Percentiles rank a stretch among this genome's conserved stretches.
Evolutionary conservation across 2,888 invertebrate genomes (phyloP).

Genomic region (Drosophila mimica): DNA sequence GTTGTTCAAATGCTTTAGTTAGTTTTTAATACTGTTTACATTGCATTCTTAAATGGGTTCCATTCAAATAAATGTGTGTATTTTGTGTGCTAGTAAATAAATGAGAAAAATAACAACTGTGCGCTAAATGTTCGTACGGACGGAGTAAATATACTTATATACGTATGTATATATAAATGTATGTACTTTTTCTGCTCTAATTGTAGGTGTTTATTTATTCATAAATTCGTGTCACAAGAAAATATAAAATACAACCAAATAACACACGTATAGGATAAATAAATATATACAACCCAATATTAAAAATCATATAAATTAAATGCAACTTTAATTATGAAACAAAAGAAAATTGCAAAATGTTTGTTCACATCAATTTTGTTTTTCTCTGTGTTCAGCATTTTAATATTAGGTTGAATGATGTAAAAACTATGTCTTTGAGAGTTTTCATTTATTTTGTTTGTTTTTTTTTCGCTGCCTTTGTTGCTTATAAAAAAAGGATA

Average conservation of each 20-base stretch:
- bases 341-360: background rate
- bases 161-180: constrained; percentile 10
- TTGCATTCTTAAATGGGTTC: constrained; percentile 38
- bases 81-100: constrained; percentile 20
- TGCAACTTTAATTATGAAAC: background rate
- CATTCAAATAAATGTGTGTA: constrained; percentile 25
- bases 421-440: background rate
- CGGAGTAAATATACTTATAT: constrained; percentile 64
- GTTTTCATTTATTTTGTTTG: background rate
- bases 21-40: constrained; percentile 68
- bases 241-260: constrained; percentile 11
- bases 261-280: background rate
- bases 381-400: background rate
- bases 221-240: constrained; percentile 22
- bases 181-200: constrained; percentile 20
- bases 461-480: background rate
- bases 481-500: constrained; percentile 3
- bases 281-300: constrained; percentile 13
- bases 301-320: background rate
- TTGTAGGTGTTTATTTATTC: constrained; percentile 30
- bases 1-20: constrained; percentile 53
- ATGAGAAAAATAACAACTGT: constrained; percentile 28
- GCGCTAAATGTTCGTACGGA: constrained; percentile 52
- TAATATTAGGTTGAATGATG: constrained; percentile 21
- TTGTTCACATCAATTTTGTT: constrained; percentile 4